Conservation (phyloP, 2,888 invertebrate genomes). For the Geophilus truncorum region DNA sequence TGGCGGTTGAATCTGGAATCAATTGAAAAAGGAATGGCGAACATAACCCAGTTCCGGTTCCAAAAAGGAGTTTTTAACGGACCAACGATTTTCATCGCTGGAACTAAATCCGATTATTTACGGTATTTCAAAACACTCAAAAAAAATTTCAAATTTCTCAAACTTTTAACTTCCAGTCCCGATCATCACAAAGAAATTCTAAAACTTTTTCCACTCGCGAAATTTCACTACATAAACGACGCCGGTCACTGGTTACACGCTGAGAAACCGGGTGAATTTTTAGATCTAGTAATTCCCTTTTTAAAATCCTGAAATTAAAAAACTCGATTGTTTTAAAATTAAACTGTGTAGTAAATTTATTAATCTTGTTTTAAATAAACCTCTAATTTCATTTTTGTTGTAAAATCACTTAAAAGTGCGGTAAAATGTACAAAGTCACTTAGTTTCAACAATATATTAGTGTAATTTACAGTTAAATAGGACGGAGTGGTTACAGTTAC, state of each 20-base stretch:
- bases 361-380: not conserved
- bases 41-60: constrained; percentile 44
- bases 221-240: constrained; percentile 47
- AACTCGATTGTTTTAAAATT: not conserved
- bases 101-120: constrained; percentile 41
- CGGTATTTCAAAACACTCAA: no score
- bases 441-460: not conserved
- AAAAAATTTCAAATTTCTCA: no score
- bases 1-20: constrained; percentile 50
- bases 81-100: constrained; percentile 49
- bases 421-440: not conserved
- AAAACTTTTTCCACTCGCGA: constrained; percentile 47
- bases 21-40: constrained; percentile 45
- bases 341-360: not conserved
- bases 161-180: constrained; percentile 33
- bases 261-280: constrained; percentile 51
- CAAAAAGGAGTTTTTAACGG: constrained; percentile 37
- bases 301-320: constrained; percentile 38
- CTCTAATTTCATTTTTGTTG: not conserved
- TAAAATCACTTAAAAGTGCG: not conserved
- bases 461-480: not conserved
- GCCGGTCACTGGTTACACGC: constrained; percentile 55
- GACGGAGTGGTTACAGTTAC: not conserved
- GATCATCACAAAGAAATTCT: constrained; percentile 42
- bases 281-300: constrained; percentile 44